Conservation (phyloP, 1,140 invertebrate genomes). For the Drosophila baimaii region DNA sequence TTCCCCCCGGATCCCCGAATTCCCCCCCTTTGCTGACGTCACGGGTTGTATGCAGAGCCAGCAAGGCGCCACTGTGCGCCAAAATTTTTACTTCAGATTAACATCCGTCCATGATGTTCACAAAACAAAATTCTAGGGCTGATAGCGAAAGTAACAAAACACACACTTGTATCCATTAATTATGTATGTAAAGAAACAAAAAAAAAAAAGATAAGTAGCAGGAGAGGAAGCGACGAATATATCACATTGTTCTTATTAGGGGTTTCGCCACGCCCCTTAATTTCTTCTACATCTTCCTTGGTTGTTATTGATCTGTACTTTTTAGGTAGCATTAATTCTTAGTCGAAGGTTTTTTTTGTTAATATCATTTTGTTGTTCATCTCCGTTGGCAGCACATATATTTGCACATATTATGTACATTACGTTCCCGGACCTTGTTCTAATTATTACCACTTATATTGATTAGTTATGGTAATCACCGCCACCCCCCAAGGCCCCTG, state of each 20-base stretch:
- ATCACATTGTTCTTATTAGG: constrained; percentile 9
- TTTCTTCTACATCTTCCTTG: constrained; percentile 16
- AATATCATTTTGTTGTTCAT: constrained; percentile 58
- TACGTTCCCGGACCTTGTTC: constrained; percentile 23
- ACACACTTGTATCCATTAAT: constrained; percentile 37
- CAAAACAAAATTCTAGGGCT: constrained; percentile 65
- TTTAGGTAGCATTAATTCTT: constrained; percentile 51
- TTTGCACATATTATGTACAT: constrained; percentile 65
- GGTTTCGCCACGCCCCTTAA: not conserved
- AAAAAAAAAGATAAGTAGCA: too few relatives aligned
- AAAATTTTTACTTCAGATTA: constrained; percentile 80
- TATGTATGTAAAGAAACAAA: constrained; percentile 39
- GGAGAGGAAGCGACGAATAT: constrained; percentile 1
- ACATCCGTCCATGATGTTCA: constrained; percentile 83
- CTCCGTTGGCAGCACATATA: constrained; percentile 51
- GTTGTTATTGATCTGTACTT: constrained; percentile 49
- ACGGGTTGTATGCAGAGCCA: constrained; percentile 76
- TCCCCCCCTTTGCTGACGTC: constrained; percentile 55
- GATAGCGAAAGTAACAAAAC: constrained; percentile 36
- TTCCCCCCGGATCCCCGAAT: not conserved
- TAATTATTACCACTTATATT: constrained; percentile 7
- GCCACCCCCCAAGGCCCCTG: too few relatives aligned
- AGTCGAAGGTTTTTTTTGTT: constrained; percentile 48
- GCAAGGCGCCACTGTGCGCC: constrained; percentile 68
- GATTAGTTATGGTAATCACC: too few relatives aligned